Evolutionary conservation across 2,888 invertebrate species (phyloP).

Genomic region (Ecdyonurus torrentis): DNA sequence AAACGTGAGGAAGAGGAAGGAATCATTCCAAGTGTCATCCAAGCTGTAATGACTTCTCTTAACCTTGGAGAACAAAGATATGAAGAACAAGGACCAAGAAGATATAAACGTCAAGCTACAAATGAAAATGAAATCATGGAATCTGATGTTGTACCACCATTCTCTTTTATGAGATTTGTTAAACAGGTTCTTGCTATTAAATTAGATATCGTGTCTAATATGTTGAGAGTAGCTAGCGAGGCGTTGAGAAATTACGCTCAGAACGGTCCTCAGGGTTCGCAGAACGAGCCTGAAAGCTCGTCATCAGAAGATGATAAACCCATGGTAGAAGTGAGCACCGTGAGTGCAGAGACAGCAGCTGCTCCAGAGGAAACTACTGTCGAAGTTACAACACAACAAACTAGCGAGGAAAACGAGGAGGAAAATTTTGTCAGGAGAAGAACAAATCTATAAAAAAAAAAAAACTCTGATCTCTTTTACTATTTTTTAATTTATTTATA

Average conservation of each 20-base stretch:
- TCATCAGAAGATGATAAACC: too few species aligned
- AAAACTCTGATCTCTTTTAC: background rate
- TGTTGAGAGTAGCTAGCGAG: background rate
- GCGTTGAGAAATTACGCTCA: background rate
- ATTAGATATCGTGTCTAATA: background rate
- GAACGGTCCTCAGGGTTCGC: background rate
- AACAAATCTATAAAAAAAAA: background rate
- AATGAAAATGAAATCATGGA: background rate
- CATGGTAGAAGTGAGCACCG: too few species aligned
- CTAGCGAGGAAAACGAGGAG: background rate
- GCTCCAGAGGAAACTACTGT: background rate
- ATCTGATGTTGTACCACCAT: background rate
- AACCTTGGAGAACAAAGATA: background rate
- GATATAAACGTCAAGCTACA: background rate
- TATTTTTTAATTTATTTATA: conserved; percentile 11
- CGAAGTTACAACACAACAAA: background rate
- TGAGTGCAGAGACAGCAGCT: background rate
- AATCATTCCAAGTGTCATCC: background rate
- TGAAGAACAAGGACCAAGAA: background rate
- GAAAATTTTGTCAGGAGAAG: background rate
- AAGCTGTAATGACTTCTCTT: background rate
- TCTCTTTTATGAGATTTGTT: background rate
- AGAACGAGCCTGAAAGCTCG: background rate
- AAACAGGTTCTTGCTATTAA: background rate
- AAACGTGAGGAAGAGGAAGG: background rate